Evolutionary conservation across 30 jellyfish, hydroid and myxozoan genomes (phyloP).

Genomic region (Thelohanellus kitauei): DNA sequence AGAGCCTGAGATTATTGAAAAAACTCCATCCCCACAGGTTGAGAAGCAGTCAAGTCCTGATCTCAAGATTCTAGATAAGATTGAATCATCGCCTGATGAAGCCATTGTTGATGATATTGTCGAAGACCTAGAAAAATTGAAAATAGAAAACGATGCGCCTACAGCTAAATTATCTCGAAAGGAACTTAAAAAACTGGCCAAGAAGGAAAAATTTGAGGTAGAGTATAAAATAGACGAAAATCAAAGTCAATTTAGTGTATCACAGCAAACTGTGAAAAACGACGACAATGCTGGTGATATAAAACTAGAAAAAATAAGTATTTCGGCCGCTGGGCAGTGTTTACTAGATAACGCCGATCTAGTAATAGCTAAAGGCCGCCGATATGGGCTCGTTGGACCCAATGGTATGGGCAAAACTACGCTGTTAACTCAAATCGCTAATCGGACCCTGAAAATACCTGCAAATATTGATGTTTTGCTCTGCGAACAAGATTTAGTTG

Average conservation of each 20-base stretch:
- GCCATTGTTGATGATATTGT: too few species aligned
- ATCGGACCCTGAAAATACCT: conserved; percentile 51
- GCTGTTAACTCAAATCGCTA: conserved; percentile 44
- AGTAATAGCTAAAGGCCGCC: conserved; percentile 64
- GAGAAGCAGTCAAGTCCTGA: too few species aligned
- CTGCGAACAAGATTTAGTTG: conserved; percentile 70
- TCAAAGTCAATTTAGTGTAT: too few species aligned
- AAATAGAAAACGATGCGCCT: too few species aligned
- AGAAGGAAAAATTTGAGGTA: background rate
- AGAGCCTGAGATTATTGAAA: too few species aligned
- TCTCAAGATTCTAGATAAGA: too few species aligned
- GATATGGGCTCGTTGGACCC: conserved; percentile 97
- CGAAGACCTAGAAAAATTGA: too few species aligned
- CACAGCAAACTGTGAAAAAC: background rate
- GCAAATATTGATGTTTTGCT: conserved; percentile 75
- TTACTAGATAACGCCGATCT: conserved; percentile 45
- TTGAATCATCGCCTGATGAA: too few species aligned
- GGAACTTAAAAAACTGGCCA: background rate
- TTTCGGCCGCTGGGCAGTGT: conserved; percentile 85
- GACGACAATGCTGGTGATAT: background rate
- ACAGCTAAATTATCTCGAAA: too few species aligned
- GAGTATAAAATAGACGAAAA: background rate
- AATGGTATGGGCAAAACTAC: conserved; percentile 99
- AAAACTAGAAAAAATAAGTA: conserved; percentile 54
- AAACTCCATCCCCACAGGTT: too few species aligned